Base-by-base conservation (phyloP, 2,888 invertebrate species). In the Hemaris fuciformis region DNA sequence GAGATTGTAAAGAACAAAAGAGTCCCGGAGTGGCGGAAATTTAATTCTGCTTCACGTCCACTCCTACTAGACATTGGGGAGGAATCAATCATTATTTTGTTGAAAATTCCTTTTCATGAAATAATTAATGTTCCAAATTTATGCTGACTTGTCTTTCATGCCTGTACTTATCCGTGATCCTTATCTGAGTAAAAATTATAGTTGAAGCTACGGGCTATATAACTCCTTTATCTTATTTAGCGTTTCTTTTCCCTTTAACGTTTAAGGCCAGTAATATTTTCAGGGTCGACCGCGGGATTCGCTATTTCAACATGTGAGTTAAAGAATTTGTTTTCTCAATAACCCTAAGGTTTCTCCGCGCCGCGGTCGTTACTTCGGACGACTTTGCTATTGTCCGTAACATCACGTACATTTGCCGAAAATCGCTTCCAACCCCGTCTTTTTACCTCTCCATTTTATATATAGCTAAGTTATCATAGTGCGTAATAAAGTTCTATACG, bases 1-100 rank as follows among this genome's bases (percentile, higher is more conserved):
- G 81, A 83, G 83, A 85, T 87, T 86, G 83, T 83, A 76, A 80
- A 79, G 83, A 85, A 85, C 85, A 87, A 87, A 86, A 80, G 84
- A 83, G 77, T 74, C 73, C 70, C 74, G 59, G 73, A 79, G 79
- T 77, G 77, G 74, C 79, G 81, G 79, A 81, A 80, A 85, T 86
- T 86, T 82, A 80, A 85, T 82, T 81, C 69, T 69, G 72, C 69
- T 74, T 66, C 71, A 74, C 74, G 80, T 82, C 79, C 81, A 79
- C 75, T 79, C 77, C 79, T 78, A 80, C 84, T 82, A 83, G 77
- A 73, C 66, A 71, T 74, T 75, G 74, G 72, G 72, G 76, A 71
- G 74, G 71, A 77, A 79, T 81, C 79, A 80, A 84, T 84, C 77
- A 79, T 79, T 79, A 75, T 78, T 79, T 73, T 72, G 71, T 74